Percentiles rank a stretch among this genome's conserved stretches.
Conservation (phyloP, 2,888 invertebrate genomes). For the Magallana nippona region DNA sequence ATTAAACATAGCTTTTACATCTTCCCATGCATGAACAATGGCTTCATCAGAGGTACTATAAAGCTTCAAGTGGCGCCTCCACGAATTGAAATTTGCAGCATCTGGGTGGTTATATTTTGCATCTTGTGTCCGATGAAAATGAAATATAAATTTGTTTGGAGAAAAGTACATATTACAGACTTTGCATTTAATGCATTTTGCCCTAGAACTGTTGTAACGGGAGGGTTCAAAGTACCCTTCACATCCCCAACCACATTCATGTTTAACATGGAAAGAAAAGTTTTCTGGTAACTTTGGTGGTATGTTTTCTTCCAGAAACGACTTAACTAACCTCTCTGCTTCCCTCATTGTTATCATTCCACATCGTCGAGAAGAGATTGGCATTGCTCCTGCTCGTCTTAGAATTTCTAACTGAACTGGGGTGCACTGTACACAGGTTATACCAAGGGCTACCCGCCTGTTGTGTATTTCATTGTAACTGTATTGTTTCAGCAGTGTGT, state of each 20-base stretch:
- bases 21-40: constrained; percentile 91
- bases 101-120: constrained; percentile 93
- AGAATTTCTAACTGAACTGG: constrained; percentile 97
- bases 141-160: constrained; percentile 99
- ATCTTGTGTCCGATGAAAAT: constrained; percentile 88
- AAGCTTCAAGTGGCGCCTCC: constrained; percentile 96
- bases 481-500: constrained; percentile 95
- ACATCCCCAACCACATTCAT: constrained; percentile 98
- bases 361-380: constrained; percentile 83
- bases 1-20: constrained; percentile 99
- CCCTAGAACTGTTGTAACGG: constrained; percentile 86
- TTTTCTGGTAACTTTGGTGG: constrained; percentile 90
- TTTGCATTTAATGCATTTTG: constrained; percentile 97
- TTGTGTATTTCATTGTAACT: constrained; percentile 99
- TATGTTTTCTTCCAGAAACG: constrained; percentile 88
- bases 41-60: constrained; percentile 79
- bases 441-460: constrained; percentile 91
- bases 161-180: constrained; percentile 97
- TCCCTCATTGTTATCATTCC: constrained; percentile 92
- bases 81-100: constrained; percentile 98
- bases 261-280: constrained; percentile 95
- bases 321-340: constrained; percentile 96
- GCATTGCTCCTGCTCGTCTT: constrained; percentile 87
- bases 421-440: constrained; percentile 93
- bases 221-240: constrained; percentile 83